phyloP scores from a whole-genome alignment of 2,113 vertebrate species.

The Gnathonemus longibarbis region DNA sequence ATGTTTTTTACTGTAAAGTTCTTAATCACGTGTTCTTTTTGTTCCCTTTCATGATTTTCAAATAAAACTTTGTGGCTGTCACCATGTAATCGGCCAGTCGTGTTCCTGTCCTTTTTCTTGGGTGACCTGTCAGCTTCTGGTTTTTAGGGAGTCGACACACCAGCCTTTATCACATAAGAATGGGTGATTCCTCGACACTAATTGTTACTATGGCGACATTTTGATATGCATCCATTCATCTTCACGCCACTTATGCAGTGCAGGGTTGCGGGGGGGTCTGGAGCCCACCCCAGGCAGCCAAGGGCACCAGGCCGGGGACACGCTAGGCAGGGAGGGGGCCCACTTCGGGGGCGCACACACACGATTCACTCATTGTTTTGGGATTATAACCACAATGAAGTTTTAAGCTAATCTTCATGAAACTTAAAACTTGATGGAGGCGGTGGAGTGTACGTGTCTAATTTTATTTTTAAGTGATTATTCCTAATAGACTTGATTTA shows the following conservation, averaged over 20 bases:
- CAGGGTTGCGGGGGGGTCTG: not conserved
- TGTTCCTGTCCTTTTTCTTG: not conserved
- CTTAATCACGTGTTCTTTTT: constrained; percentile 16
- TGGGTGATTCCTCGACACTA: not conserved
- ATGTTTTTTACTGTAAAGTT: constrained; percentile 42
- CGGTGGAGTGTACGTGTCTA: not conserved
- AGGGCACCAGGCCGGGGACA: not conserved
- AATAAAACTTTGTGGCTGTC: constrained; percentile 49
- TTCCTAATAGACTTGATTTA: constrained; percentile 58
- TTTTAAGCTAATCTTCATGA: not conserved
- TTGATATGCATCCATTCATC: not conserved
- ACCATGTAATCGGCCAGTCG: constrained; percentile 6
- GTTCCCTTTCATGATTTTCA: constrained; percentile 39
- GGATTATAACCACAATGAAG: not conserved
- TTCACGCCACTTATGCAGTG: not conserved
- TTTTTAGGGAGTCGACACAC: not conserved
- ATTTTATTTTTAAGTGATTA: constrained; percentile 36
- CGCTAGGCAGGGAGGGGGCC: not conserved
- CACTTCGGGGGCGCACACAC: not conserved
- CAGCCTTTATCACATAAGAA: not conserved
- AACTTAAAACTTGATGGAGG: not conserved
- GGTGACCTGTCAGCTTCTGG: not conserved
- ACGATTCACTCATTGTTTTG: not conserved
- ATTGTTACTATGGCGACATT: not conserved
- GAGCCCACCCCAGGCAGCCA: not conserved